phyloP scores from a whole-genome alignment of 2,888 invertebrate genomes.

The Theristus sp. region DNA sequence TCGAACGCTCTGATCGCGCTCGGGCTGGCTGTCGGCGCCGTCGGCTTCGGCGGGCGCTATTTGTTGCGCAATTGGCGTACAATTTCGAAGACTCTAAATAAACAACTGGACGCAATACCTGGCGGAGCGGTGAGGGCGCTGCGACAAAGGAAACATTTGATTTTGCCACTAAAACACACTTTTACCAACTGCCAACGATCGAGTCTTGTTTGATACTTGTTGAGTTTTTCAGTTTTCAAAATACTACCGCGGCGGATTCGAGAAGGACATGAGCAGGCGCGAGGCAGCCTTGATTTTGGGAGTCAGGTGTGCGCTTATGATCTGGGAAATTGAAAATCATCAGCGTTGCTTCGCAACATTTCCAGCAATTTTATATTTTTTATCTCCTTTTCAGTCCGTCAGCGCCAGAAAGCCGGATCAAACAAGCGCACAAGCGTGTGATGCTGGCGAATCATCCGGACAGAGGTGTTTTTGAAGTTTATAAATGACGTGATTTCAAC shows the following conservation, averaged over 20 bases:
- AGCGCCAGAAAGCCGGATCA: slow-evolving; percentile 15
- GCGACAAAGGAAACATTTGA: too few species aligned
- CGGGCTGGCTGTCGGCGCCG: slow-evolving; percentile 2
- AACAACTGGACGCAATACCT: slow-evolving; percentile 1
- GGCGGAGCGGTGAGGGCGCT: background rate
- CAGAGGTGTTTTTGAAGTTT: slow-evolving; percentile 35
- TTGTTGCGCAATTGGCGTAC: slow-evolving; percentile 1
- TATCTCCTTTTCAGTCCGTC: background rate
- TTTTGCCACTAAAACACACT: too few species aligned
- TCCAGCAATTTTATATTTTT: too few species aligned
- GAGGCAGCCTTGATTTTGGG: slow-evolving; percentile 78
- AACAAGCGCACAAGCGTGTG: slow-evolving; percentile 82
- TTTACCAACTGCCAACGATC: too few species aligned
- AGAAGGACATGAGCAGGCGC: slow-evolving; percentile 68
- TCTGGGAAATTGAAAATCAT: too few species aligned
- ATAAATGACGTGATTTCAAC: background rate
- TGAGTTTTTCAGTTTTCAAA: slow-evolving; percentile 26
- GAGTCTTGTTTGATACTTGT: too few species aligned
- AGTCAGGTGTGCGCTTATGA: slow-evolving; percentile 32
- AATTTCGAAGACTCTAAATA: background rate
- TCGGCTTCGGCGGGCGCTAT: slow-evolving; percentile 1
- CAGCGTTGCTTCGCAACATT: too few species aligned
- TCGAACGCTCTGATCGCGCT: background rate
- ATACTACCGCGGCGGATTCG: slow-evolving; percentile 92
- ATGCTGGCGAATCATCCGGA: slow-evolving; percentile 97